Base-by-base conservation (phyloP, 2,888 invertebrate genomes). In the Iphiclides podalirius region DNA sequence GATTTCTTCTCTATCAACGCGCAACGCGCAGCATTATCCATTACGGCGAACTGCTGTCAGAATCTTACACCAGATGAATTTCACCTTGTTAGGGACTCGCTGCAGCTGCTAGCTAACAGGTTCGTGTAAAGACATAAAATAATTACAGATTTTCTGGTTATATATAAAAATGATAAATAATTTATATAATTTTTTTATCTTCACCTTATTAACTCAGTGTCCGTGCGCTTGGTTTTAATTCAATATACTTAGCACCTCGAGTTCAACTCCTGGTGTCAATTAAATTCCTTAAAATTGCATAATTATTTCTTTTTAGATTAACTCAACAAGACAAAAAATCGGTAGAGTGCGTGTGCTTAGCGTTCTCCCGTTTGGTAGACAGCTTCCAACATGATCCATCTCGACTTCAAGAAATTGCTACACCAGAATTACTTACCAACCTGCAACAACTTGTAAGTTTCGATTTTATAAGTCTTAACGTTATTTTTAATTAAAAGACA, bases 1-100 rank as follows among this genome's bases (percentile, higher is more conserved):
- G 99, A 99, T 78, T 99, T 99, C 91, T 99, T 99, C 90, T 98
- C 98, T 38, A 98, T 98, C 68, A 96, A 96, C 72, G 98, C 99
- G 9, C 99, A 99, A 86, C 93, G 99, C 26, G 96, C 98, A 37
- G 98, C 99, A 1, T 90, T 99, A 47, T 96, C 97, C 15, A 96
- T 99, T 60, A 98, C 98, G 0, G 98, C 99, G 48, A 99, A 99
- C 80, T 99, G 99, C 82, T 99, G 98, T 78, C 94, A 97, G 77
- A 98, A 96, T 85, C 90, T 98, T 65, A 95, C 95, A 34, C 90
- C 94, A 0, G 98, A 98, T 67, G 99, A 99, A 84, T 99, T 99
- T 82, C 95, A 96, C 70, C 94, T 96, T 66, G 95, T 98, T 16
- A 91, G 94, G 52, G 97, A 97, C 55, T 97, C 97, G 13, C 87